A percentile compares a stretch with the other conserved stretches of the same genome.
Conservation (phyloP, 2,888 invertebrate genomes). For the Drosophila niveifrons region DNA sequence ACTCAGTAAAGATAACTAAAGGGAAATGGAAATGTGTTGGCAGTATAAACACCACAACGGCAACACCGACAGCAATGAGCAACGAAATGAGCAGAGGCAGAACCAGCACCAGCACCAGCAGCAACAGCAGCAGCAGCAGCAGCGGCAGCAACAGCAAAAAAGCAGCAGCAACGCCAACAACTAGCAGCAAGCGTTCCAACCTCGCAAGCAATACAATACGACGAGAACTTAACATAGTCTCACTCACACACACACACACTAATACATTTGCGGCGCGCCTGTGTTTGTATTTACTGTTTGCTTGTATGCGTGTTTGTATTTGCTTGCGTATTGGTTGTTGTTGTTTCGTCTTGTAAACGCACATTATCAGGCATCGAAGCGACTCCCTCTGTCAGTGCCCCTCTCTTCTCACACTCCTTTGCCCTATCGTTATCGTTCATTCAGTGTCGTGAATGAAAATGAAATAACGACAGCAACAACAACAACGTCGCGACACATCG, state of each 20-base stretch:
- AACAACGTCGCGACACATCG: slow-evolving; percentile 4
- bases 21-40: slow-evolving; percentile 82
- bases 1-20: slow-evolving; percentile 85
- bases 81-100: slow-evolving; percentile 24
- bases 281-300: slow-evolving; percentile 42
- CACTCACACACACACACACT: slow-evolving; percentile 14
- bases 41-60: slow-evolving; percentile 71
- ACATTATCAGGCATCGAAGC: slow-evolving; percentile 56
- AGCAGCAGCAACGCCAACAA: slow-evolving; percentile 46
- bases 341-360: slow-evolving; percentile 57
- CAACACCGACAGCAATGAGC: slow-evolving; percentile 46
- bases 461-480: slow-evolving; percentile 31
- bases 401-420: background rate
- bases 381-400: background rate
- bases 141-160: slow-evolving; percentile 42
- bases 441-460: slow-evolving; percentile 61
- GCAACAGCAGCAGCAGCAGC: slow-evolving; percentile 45
- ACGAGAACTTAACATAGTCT: slow-evolving; percentile 44
- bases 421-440: slow-evolving; percentile 46
- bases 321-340: slow-evolving; percentile 41
- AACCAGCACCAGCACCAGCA: slow-evolving; percentile 53
- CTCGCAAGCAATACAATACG: slow-evolving; percentile 32
- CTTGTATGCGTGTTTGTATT: slow-evolving; percentile 47
- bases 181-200: slow-evolving; percentile 34
- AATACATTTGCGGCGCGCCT: slow-evolving; percentile 25